Percentiles rank a stretch among this genome's conserved stretches.
phyloP scores from a whole-genome alignment of 2,113 vertebrate genomes.

The Bettongia penicillata region DNA sequence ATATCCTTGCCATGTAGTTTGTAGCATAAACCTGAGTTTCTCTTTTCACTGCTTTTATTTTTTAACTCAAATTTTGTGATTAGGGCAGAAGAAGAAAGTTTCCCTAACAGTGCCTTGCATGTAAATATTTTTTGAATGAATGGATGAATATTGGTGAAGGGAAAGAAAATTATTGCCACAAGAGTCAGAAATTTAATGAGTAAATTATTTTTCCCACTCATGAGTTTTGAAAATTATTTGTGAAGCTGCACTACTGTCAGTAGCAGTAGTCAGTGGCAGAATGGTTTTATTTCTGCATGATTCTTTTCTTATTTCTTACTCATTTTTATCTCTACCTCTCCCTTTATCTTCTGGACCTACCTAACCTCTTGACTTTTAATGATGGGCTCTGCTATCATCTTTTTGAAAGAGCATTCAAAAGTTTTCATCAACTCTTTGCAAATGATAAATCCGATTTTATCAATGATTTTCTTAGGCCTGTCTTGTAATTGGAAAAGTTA shows the following conservation, averaged over 20 bases:
- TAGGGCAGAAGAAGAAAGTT: not conserved
- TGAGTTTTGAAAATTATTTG: not conserved
- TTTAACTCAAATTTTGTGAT: not conserved
- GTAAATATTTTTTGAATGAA: not conserved
- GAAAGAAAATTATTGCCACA: not conserved
- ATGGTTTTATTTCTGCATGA: not conserved
- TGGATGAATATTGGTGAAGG: not conserved
- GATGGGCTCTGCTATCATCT: not conserved
- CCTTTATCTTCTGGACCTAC: not conserved
- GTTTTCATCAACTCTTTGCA: slow-evolving; percentile 5
- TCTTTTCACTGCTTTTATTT: not conserved
- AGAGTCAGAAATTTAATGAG: not conserved
- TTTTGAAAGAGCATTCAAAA: not conserved
- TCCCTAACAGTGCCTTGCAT: not conserved
- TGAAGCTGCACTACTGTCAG: not conserved
- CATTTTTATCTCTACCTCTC: not conserved
- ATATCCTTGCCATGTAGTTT: not conserved
- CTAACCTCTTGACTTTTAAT: not conserved
- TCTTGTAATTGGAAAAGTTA: slow-evolving; percentile 12
- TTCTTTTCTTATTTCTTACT: not conserved
- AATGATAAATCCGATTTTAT: not conserved
- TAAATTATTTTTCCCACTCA: not conserved
- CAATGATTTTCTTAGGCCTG: not conserved
- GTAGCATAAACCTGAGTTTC: not conserved
- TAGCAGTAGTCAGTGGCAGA: not conserved